Evolutionary conservation across 2,113 vertebrate genomes (phyloP).

Genomic region (Corynorhinus townsendii): DNA sequence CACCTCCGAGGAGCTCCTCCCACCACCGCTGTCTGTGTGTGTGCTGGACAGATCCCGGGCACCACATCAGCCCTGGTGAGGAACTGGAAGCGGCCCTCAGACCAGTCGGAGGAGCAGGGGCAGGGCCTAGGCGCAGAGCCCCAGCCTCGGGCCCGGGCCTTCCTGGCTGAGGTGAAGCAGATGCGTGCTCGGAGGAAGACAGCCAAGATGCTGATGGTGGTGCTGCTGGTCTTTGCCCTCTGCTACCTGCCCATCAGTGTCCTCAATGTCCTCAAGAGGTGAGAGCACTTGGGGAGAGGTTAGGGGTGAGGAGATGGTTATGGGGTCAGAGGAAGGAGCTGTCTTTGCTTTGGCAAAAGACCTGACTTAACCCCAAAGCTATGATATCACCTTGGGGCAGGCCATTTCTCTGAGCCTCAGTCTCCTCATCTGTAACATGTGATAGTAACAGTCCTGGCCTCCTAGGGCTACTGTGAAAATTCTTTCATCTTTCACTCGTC

Average conservation of each 20-base stretch:
- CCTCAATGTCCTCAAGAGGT: conserved; percentile 75
- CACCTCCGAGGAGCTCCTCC: not conserved
- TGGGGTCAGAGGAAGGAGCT: not conserved
- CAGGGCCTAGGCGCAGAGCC: not conserved
- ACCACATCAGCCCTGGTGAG: conserved; percentile 63
- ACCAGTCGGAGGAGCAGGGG: conserved; percentile 27
- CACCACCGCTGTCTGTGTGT: not conserved
- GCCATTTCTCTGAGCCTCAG: not conserved
- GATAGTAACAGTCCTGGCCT: not conserved
- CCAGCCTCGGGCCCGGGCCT: conserved; percentile 47
- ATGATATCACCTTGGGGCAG: not conserved
- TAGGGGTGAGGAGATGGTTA: not conserved
- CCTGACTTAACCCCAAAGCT: not conserved
- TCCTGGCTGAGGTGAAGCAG: conserved; percentile 72
- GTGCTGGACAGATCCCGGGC: conserved; percentile 65
- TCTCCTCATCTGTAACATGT: not conserved
- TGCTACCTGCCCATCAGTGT: conserved; percentile 76
- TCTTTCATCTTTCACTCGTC: not conserved
- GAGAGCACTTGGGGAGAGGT: fast-evolving
- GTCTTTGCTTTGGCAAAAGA: not conserved
- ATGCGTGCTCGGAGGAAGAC: conserved; percentile 69
- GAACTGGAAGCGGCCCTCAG: conserved; percentile 68
- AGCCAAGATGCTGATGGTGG: conserved; percentile 72
- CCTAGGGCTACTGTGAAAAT: not conserved
- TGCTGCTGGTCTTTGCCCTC: conserved; percentile 71